Base-by-base conservation (phyloP, 2,888 invertebrate species). In the Neocrepidodera transversa region DNA sequence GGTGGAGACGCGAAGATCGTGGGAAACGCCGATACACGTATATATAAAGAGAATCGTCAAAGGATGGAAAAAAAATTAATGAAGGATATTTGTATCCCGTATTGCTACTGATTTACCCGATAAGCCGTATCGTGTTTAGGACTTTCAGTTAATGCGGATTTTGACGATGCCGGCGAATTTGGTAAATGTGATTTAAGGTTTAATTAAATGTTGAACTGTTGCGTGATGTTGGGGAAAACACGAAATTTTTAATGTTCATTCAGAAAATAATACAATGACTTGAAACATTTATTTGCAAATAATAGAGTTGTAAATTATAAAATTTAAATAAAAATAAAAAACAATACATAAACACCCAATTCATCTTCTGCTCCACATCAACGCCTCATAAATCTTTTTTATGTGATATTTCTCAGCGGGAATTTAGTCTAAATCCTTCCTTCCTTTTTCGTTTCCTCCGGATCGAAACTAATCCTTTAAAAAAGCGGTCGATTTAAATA, bases 21-120 rank as follows among this genome's bases (percentile, higher is more conserved):
- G 54, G 54, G 54, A 54, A 54, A 35, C 11, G 23, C 23, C 53
- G 53, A 53, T 52, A 54, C 45, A 35, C 11, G 23, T 14, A 43
- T 43, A 53, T 52, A 42, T 36, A 35, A 40, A 42, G 18, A 28
- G 30, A 42, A 52, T 43, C 23, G 28, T 52, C 28, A 43, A 26
- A 52, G 28, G 28, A 47, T 32, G 26, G 26, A 36, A 26, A 42
- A n/a, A 26, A 30, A 26, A 42, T 54, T 54, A 54, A 54, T 47
- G 43, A 43, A 43, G 18, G 38, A 53, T 53, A 43, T 53, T 38
- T 38, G 38, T 38, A 17, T 38, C 38, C n/a, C 38, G 38, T 38
- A 38, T 38, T 38, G 38, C 38, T 38, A 38, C 38, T 38, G 17
- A 38, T 38, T 38, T 38, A 38, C n/a, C 7, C 10, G 38, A 38